Conservation (phyloP, 2,797 vertebrate genomes). For the Mus spretus region DNA sequence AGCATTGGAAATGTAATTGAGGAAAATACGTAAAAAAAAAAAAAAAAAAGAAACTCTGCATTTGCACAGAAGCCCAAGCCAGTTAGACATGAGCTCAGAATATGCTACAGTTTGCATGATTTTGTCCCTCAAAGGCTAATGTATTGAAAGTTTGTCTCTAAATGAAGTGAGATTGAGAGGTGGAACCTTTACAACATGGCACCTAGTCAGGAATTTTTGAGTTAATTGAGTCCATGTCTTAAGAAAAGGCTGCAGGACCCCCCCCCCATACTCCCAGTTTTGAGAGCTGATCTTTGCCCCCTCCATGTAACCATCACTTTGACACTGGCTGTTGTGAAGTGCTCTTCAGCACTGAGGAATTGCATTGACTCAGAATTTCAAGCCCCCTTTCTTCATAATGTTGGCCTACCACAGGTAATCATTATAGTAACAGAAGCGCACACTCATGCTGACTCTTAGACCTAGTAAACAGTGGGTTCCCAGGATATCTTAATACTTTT, state of each 20-base stretch:
- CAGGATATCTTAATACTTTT: neutral
- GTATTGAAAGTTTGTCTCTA: neutral
- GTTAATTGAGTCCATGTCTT: too few species aligned
- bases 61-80: constrained; percentile 45
- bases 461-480: neutral
- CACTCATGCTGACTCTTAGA: neutral
- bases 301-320: neutral
- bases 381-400: neutral
- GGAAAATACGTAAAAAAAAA: too few species aligned
- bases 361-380: neutral
- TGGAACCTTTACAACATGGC: neutral
- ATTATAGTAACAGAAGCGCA: neutral
- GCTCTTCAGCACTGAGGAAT: neutral
- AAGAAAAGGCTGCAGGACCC: neutral
- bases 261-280: neutral
- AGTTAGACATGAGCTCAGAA: neutral
- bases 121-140: neutral
- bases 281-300: neutral
- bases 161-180: neutral
- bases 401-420: neutral
- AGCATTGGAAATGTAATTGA: too few species aligned
- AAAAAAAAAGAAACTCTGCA: neutral
- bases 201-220: neutral
- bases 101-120: neutral
- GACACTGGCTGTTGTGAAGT: neutral